phyloP scores from a whole-genome alignment of 2,113 vertebrate genomes.

The Tetrax tetrax region DNA sequence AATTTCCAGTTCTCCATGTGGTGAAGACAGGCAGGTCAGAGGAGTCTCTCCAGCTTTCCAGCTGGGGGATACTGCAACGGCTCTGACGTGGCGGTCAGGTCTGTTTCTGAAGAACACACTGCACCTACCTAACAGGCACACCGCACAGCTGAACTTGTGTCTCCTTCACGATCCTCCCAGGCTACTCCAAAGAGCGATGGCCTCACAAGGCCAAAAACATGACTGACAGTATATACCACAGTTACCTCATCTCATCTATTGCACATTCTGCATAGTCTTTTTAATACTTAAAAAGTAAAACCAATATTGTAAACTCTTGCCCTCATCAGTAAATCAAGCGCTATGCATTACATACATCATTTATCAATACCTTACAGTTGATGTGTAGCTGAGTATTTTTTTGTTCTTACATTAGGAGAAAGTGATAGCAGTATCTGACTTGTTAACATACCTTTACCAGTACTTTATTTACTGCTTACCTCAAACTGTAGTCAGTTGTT shows the following conservation, averaged over 20 bases:
- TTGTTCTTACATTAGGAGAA: not conserved
- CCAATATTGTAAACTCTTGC: not conserved
- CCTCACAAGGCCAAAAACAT: not conserved
- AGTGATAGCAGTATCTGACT: not conserved
- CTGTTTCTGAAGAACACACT: not conserved
- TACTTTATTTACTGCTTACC: not conserved
- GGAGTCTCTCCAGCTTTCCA: not conserved
- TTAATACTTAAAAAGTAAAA: not conserved
- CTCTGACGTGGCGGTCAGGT: not conserved
- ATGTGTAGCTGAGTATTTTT: not conserved
- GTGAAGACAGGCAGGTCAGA: not conserved
- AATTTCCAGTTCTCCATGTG: not conserved
- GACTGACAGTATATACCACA: accelerated
- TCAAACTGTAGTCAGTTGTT: not conserved
- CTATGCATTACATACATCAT: not conserved
- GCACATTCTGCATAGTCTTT: not conserved
- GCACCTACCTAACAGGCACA: accelerated
- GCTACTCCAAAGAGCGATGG: not conserved
- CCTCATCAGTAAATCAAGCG: not conserved
- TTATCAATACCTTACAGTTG: not conserved
- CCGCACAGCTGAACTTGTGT: accelerated
- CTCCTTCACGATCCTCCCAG: not conserved
- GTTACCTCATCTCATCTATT: not conserved
- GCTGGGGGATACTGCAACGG: not conserved
- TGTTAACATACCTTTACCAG: not conserved